Evolutionary conservation across 2,888 invertebrate genomes (phyloP).

Genomic region (Agrotis puta): DNA sequence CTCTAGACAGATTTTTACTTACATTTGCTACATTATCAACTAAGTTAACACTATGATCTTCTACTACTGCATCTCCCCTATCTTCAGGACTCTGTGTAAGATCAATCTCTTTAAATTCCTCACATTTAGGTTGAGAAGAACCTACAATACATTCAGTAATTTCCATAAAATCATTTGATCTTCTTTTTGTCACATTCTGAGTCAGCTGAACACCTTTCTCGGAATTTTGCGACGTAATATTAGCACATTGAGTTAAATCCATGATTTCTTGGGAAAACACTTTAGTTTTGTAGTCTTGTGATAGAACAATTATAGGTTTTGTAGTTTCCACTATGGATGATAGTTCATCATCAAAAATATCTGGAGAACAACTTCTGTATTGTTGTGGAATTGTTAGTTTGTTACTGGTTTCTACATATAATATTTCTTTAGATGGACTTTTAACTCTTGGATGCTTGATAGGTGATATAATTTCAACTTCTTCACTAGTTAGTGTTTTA

Average conservation of each 20-base stretch:
- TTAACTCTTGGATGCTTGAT: slow-evolving; percentile 9
- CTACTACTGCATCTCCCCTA: slow-evolving; percentile 10
- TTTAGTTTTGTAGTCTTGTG: slow-evolving; percentile 60
- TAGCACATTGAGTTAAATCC: slow-evolving; percentile 78
- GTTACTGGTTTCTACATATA: slow-evolving; percentile 28
- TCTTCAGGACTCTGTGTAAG: slow-evolving; percentile 69
- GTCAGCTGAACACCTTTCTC: slow-evolving; percentile 60
- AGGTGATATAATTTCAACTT: slow-evolving; percentile 29
- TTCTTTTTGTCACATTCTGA: slow-evolving; percentile 73
- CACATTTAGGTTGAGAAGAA: slow-evolving; percentile 60
- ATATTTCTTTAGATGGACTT: slow-evolving; percentile 9
- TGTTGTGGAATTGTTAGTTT: slow-evolving; percentile 39
- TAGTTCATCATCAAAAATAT: slow-evolving; percentile 87
- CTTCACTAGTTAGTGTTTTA: slow-evolving; percentile 13
- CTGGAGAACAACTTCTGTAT: slow-evolving; percentile 83
- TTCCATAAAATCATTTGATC: slow-evolving; percentile 82
- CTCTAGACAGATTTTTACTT: background rate
- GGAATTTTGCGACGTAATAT: slow-evolving; percentile 37
- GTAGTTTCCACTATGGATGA: slow-evolving; percentile 64
- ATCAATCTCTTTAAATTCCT: slow-evolving; percentile 70
- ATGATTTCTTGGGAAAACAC: slow-evolving; percentile 65
- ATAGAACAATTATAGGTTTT: slow-evolving; percentile 37
- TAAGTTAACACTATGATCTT: slow-evolving; percentile 11
- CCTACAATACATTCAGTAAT: slow-evolving; percentile 79
- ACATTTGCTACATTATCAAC: slow-evolving; percentile 7